Evolutionary conservation across 2,113 vertebrate species (phyloP), one percentile per base, ranked within the genome.

Genomic region (Ophiodon elongatus): DNA sequence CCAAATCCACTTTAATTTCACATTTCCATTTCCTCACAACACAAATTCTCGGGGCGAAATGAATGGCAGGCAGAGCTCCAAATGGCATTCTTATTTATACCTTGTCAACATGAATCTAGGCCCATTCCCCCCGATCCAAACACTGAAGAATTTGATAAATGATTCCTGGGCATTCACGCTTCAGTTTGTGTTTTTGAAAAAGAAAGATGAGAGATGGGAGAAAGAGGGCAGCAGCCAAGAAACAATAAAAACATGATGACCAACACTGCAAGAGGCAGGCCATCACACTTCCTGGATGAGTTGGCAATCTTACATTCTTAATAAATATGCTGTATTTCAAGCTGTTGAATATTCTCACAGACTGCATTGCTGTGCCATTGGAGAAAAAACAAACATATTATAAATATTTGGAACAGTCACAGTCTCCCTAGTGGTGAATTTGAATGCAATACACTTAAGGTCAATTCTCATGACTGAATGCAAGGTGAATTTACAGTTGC

Each of bases 51-150:
- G n/a, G 17, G n/a, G 10, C 67, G 14, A 74, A 71, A 68, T 64
- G 2, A 33, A 33, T 76, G 59, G 21, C 17, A 52, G 35, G 76
- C 41, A 37, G 66, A 67, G 56, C 25, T 63, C 33, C 43, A 76
- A 79, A 71, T 73, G 8, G 72, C 77, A 82, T 33, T 2, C 13
- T 79, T 35, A 75, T 64, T 86, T 17, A 75, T 71, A 29, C 69
- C 65, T 31, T 64, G 52, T 74, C 33, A 54, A 21, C 35, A 64
- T 56, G 33, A 65, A 64, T 4, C 37, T 43, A 67, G 63, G 35
- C 52, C 21, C 13, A n/a, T 8, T 71, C 37, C 35, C 11, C 35
- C 8, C 9, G 52, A 29, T 69, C 29, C 27, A 52, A 62, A 60
- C 37, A 41, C 31, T 9, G 9, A 69, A 41, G 39, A n/a, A 6